Base-by-base conservation (phyloP, 2,888 invertebrate species). In the Agapostemon virescens region DNA sequence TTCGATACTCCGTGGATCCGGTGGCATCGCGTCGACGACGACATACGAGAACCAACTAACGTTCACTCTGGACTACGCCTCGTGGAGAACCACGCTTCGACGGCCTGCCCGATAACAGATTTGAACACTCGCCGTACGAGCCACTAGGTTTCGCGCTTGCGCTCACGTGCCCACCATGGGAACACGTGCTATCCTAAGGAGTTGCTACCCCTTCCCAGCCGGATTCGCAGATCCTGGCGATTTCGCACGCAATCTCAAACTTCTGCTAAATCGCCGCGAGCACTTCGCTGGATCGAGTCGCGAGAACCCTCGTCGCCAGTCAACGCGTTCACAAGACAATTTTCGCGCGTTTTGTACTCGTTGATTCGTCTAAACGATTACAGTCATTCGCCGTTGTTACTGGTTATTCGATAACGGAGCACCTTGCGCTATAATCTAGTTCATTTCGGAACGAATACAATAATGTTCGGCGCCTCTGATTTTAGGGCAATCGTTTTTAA, bases 51-150 rank as follows among this genome's bases (percentile, higher is more conserved):
- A 42, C 70, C 58, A 42, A 70, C 67, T 26, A 63, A 81, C 71
- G 69, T 74, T 52, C 69, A 33, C 52, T 69, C 49, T 49, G 45
- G 63, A 30, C 69, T 49, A 17, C 64, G 69, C 67, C 74, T 76
- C 52, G 66, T 70, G 69, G 77, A 82, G 82, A 81, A 72, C 69
- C 78, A 84, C 84, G 77, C 74, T 72, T 85, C 75, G 26, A 76
- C 86, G 69, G 66, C 80, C 86, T 83, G 82, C 76, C n/a, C n/a
- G 77, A 79, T 79, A 87, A 85, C 82, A 83, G 86, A 89, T 89
- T 89, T 88, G 86, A 89, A 89, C 70, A 89, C 88, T 85, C 84
- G 83, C 36, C 79, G 74, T 82, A 72, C 70, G 82, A 81, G 81
- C 17, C 74, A 76, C 64, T 69, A 71, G 61, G 79, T 68, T 66